Base-by-base conservation (phyloP, 2,888 invertebrate species). In the Urechis unicinctus region DNA sequence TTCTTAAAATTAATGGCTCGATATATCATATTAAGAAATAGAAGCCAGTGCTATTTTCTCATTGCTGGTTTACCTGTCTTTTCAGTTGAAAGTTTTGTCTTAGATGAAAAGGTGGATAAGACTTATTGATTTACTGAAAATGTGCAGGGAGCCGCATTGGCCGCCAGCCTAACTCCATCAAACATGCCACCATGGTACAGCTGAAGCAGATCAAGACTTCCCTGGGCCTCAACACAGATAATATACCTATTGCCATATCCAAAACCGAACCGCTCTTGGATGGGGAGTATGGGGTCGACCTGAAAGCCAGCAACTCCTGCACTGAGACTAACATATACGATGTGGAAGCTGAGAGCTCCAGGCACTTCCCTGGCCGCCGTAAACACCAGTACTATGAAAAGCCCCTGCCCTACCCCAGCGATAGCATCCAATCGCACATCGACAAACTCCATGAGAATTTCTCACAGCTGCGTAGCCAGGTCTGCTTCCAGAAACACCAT, bases 111-210 rank as follows among this genome's bases (percentile, higher is more conserved):
- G n/a, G n/a, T n/a, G n/a, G n/a, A n/a, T n/a, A n/a, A n/a, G n/a
- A n/a, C n/a, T n/a, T n/a, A n/a, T n/a, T n/a, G n/a, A n/a, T n/a
- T n/a, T n/a, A n/a, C n/a, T n/a, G n/a, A n/a, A 43, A 22, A 3
- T 44, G 53, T 58, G 26, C 61, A 75, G 74, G 68, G 6, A 72
- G 74, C 55, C 61, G 76, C 45, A 76, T 76, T 59, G 76, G 76
- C 30, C 65, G 76, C 6, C 76, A 75, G 56, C 74, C 76, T 31
- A 76, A 76, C 60, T 67, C 73, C n/a, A 69, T 76, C 29, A 74
- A 74, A 53, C 73, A 75, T 64, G 71, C 71, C 13, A 73, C 74
- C 41, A 68, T 72, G 28, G 54, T 75, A 44, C 72, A 73, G 58
- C 58, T 69, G 3, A 62, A 69, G 31, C 53, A 62, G 31, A 59